Base-by-base conservation (phyloP, 2,797 vertebrate genomes). In the Neostethus bicornis region DNA sequence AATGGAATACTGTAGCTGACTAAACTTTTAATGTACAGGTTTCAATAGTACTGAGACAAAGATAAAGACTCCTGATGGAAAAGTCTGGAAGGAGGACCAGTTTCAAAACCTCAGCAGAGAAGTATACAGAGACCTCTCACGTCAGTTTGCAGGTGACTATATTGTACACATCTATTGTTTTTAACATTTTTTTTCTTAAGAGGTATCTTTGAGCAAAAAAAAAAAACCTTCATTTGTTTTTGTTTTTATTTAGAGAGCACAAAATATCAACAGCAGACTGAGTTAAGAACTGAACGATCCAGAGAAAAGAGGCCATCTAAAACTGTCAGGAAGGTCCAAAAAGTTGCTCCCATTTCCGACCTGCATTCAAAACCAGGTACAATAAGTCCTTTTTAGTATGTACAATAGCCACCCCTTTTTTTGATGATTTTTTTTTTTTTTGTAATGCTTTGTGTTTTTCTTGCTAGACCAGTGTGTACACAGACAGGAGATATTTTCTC, bases 1-100 rank as follows among this genome's bases (percentile, higher is more conserved):
- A 61, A 39, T 4, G 0, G 0, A 3, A 37, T 28, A 17, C 21
- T 41, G 7, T 16, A 46, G 23, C 29, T 61, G 43, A 32, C 16
- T 55, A 23, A 13, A 43, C n/a, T 7, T 45, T 56, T 66, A 32
- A n/a, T 31, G 12, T 12, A 56, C 78, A 99, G 97, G 96, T 77
- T 99, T 99, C 78, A 98, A 93, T 90, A 90, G 90, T 56, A 88
- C 87, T 12, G 94, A 97, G 87, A 95, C 92, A 41, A 96, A 92
- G 81, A 93, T 95, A 82, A 87, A 73, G 20, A 80, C 92, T 55
- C 81, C 94, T 29, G 93, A 96, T 84, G 94, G 94, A 5, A 97
- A 91, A 69, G 87, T 95, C 51, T 96, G 94, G 93, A 90, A 85
- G 3, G 92, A 93, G 49, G 91, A 92, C 0, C 92, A 96, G 16